A percentile compares a stretch with the other conserved stretches of the same genome.
phyloP scores from a whole-genome alignment of 2,113 vertebrate genomes.

The Phalacrocorax brasilianus region DNA sequence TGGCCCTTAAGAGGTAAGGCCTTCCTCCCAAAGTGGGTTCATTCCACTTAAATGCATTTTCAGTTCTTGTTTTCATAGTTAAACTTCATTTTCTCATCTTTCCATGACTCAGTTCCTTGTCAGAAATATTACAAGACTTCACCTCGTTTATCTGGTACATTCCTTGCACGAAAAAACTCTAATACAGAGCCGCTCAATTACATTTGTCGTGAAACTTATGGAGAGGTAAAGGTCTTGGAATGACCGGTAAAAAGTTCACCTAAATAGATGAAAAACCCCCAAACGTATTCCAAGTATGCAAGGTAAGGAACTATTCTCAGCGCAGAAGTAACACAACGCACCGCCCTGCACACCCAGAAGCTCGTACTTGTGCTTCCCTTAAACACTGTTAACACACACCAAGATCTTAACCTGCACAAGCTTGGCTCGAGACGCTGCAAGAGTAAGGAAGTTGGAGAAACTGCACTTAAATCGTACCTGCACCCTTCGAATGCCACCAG shows the following conservation, averaged over 20 bases:
- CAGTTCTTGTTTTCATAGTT: neutral
- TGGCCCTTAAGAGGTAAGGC: neutral
- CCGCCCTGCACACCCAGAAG: neutral
- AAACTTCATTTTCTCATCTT: neutral
- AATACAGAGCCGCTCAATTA: neutral
- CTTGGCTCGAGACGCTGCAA: neutral
- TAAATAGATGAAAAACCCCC: neutral
- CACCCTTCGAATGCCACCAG: neutral
- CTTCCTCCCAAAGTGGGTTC: neutral
- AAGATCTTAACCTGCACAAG: neutral
- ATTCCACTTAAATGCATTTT: neutral
- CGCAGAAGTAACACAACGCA: neutral
- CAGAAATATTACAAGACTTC: neutral
- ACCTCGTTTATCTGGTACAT: neutral
- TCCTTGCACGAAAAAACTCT: neutral
- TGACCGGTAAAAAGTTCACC: neutral
- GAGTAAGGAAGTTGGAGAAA: neutral
- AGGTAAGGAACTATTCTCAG: neutral
- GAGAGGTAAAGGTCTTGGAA: neutral
- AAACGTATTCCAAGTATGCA: neutral
- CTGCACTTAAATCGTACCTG: neutral
- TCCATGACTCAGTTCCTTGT: neutral
- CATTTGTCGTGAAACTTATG: neutral
- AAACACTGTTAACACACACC: neutral
- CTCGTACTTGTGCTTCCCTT: neutral